A percentile compares a stretch with the other conserved stretches of the same genome.
Evolutionary conservation across 2,797 vertebrate species (phyloP).

Genomic region (Amblyopsis hoosieri): DNA sequence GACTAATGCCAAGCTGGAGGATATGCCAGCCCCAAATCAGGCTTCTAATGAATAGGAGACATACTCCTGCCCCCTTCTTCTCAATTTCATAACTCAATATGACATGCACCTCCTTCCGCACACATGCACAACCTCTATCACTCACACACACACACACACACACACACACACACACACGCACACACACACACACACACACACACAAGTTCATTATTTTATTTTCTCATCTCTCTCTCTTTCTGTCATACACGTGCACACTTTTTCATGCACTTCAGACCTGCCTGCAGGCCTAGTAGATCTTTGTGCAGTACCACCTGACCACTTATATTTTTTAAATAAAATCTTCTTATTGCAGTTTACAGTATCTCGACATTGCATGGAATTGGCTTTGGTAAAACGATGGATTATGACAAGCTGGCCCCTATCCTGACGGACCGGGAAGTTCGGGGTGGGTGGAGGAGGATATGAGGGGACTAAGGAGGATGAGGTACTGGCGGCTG

Average conservation of each 20-base stretch:
- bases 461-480: constrained; percentile 58
- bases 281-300: constrained; percentile 22
- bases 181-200: constrained; percentile 9
- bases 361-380: constrained; percentile 3
- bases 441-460: constrained; percentile 54
- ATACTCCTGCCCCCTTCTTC: constrained; percentile 49
- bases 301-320: no score
- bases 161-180: constrained; percentile 4
- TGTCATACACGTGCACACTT: constrained; percentile 9
- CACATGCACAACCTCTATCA: neutral
- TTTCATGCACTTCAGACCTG: neutral
- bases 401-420: constrained; percentile 13
- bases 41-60: constrained; percentile 66
- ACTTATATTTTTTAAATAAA: no score
- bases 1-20: constrained; percentile 50
- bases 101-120: constrained; percentile 7
- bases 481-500: constrained; percentile 54
- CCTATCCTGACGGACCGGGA: constrained; percentile 57
- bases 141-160: constrained; percentile 8
- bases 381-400: no score
- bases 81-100: constrained; percentile 52
- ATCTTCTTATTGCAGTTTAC: constrained; percentile 15
- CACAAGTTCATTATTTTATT: neutral
- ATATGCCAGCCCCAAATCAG: constrained; percentile 54
- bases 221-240: neutral